phyloP scores from a whole-genome alignment of 2,888 invertebrate genomes.

The Perizoma affinitatum region DNA sequence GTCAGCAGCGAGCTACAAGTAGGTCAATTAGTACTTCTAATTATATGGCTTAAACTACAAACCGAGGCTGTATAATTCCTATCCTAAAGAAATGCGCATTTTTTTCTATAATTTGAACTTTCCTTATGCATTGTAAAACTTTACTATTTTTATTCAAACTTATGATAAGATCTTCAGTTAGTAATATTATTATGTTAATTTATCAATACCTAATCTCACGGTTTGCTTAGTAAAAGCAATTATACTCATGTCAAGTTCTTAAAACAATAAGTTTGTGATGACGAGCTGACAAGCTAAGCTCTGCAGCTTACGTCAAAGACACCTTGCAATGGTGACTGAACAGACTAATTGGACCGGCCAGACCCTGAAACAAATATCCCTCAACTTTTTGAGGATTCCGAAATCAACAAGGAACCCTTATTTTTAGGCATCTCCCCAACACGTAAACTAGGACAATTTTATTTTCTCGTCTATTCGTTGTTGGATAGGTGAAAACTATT shows the following conservation, averaged over 20 bases:
- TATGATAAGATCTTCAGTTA: too few relatives aligned
- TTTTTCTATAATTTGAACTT: not conserved
- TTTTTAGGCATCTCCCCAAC: too few relatives aligned
- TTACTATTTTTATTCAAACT: too few relatives aligned
- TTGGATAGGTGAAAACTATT: too few relatives aligned
- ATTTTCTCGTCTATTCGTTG: too few relatives aligned
- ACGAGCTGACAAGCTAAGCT: slow-evolving; percentile 1
- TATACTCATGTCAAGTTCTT: slow-evolving; percentile 5
- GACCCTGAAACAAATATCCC: slow-evolving; percentile 9
- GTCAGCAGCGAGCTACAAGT: slow-evolving; percentile 9
- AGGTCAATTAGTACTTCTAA: slow-evolving; percentile 12
- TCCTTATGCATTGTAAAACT: too few relatives aligned
- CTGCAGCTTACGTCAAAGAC: slow-evolving; percentile 10
- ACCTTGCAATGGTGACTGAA: slow-evolving; percentile 8
- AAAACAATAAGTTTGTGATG: slow-evolving; percentile 10
- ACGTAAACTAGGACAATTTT: too few relatives aligned
- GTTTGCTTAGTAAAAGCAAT: slow-evolving; percentile 6
- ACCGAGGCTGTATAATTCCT: slow-evolving; percentile 9
- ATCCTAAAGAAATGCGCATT: slow-evolving; percentile 12
- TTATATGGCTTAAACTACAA: slow-evolving; percentile 12
- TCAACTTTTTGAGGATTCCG: not conserved
- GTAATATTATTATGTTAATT: too few relatives aligned
- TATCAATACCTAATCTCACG: too few relatives aligned
- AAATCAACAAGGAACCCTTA: too few relatives aligned
- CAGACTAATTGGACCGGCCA: slow-evolving; percentile 17